Evolutionary conservation across 2,888 invertebrate genomes (phyloP).

Genomic region (Cantharis lateralis): DNA sequence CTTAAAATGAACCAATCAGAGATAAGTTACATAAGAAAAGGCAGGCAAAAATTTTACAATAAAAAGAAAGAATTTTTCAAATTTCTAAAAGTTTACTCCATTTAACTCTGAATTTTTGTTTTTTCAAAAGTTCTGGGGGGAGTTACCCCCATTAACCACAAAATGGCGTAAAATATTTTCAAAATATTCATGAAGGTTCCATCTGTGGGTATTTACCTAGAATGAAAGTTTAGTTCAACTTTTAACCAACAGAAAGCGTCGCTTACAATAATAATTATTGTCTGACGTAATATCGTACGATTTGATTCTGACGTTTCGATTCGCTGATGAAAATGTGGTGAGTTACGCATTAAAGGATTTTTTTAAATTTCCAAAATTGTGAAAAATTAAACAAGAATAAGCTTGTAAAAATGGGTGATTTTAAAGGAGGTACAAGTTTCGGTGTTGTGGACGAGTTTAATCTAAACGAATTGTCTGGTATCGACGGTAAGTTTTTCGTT

Average conservation of each 20-base stretch:
- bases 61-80: no score
- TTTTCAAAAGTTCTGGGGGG: no score
- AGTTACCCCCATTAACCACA: no score
- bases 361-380: conserved; percentile 42
- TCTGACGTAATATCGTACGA: conserved; percentile 69
- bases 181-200: neutral
- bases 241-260: conserved; percentile 23
- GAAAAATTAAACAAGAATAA: conserved; percentile 46
- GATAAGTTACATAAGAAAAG: no score
- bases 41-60: no score
- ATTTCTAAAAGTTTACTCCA: no score
- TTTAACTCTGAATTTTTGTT: no score
- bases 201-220: conserved; percentile 16
- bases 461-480: conserved; percentile 68
- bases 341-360: conserved; percentile 35
- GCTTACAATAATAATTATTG: neutral
- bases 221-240: conserved; percentile 32
- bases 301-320: conserved; percentile 58
- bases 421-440: conserved; percentile 52
- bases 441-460: conserved; percentile 64
- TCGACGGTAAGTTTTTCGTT: conserved; percentile 64
- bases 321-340: conserved; percentile 55
- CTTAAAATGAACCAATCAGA: no score
- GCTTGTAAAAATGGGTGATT: conserved; percentile 47
- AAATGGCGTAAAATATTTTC: neutral